Base-by-base conservation (phyloP, 2,797 vertebrate genomes). In the Ctenochaetus hawaiiensis region DNA sequence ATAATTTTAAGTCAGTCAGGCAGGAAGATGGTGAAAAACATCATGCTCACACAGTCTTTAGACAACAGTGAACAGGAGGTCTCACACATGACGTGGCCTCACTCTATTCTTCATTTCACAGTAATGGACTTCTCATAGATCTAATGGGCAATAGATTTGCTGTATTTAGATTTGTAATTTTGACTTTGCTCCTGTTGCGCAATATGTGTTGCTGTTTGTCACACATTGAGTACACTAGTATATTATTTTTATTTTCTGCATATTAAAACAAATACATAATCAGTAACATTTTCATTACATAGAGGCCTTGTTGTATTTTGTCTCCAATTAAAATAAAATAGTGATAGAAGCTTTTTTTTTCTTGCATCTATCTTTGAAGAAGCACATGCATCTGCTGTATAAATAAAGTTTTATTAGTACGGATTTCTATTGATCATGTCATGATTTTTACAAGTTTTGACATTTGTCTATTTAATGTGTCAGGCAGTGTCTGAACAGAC, bases 21-120 rank as follows among this genome's bases (percentile, higher is more conserved):
- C 39, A 34, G 12, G 9, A 70, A 22, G 2, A 51, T 20, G 37
- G 9, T 48, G 13, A 66, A 72, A 34, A 6, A 34, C 30, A 34
- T 34, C 6, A 34, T 34, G 30, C 30, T 34, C 30, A 34, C 6
- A 34, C 30, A 34, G 30, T 34, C 80, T 78, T 73, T 49, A 71
- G 71, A 86, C 60, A 81, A 78, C 9, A 65, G 57, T n/a, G 3
- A 47, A 49, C 45, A 51, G n/a, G 34, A 45, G 63, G n/a, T 12
- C 0, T 22, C 22, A 49, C 1, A 4, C 22, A 59, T 39, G 16
- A 1, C 13, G 58, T 26, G 65, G 47, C 44, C 47, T 69, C 58
- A 20, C 17, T 18, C 52, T 45, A 20, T n/a, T 62, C 37, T 37
- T 65, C 58, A 70, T n/a, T 58, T 20, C 3, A 30, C 49, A 39